These are phyloP conservation scores for Diabrotica virgifera DNA, from an alignment of 1,140 invertebrate species.

Conservation along the genomic window DNA sequence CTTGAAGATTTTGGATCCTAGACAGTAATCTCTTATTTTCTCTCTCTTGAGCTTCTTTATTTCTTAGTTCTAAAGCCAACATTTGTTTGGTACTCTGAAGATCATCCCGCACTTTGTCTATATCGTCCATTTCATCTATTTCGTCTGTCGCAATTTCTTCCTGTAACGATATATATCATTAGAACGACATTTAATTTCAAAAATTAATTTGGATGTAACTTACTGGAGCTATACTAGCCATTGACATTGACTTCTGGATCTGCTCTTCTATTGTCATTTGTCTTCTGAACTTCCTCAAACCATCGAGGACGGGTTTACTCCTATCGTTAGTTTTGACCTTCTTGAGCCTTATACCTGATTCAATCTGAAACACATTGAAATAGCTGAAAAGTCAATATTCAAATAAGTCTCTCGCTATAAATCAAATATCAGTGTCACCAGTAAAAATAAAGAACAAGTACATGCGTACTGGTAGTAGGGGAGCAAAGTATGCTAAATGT, in stretches of 20 bases:
- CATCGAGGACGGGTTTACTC: conserved; percentile 78
- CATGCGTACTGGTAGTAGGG: too few relatives aligned
- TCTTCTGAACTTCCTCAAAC: conserved; percentile 79
- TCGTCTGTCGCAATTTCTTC: conserved; percentile 54
- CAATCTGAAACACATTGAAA: conserved; percentile 55
- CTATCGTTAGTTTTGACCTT: conserved; percentile 79
- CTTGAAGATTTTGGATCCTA: conserved; percentile 74
- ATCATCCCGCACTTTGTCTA: conserved; percentile 86
- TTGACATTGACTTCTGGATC: conserved; percentile 74
- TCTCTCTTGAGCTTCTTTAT: conserved; percentile 79
- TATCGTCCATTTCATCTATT: conserved; percentile 82
- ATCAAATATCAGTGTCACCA: too few relatives aligned
- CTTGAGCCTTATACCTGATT: conserved; percentile 72
- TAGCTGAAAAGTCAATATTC: too few relatives aligned
- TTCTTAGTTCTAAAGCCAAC: conserved; percentile 79
- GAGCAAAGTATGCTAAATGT: too few relatives aligned
- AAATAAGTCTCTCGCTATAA: too few relatives aligned
- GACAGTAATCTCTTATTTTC: conserved; percentile 80
- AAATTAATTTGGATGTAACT: conserved; percentile 16
- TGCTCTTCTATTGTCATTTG: conserved; percentile 88
- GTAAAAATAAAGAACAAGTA: too few relatives aligned
- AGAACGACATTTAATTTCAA: neutral
- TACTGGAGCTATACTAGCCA: conserved; percentile 51
- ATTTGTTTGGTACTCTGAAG: conserved; percentile 88
- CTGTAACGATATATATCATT: conserved; percentile 23